Evolutionary conservation across 2,797 vertebrate genomes (phyloP), one percentile per base, ranked within the genome.

Genomic region (Siniperca scherzeri): DNA sequence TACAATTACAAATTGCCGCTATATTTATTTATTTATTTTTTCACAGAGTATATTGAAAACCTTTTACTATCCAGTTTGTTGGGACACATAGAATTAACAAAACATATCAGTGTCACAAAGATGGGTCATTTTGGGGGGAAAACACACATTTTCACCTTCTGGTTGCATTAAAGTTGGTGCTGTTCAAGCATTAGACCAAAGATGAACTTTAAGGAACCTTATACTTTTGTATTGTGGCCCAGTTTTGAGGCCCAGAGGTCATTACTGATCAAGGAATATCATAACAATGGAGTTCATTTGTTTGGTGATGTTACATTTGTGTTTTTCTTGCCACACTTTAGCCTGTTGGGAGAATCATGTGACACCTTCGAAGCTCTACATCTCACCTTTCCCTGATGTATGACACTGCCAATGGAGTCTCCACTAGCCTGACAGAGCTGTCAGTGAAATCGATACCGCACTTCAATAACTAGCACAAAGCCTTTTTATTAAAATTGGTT

Each of bases 331-430:
- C 17, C 59, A 70, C 66, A 70, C 78, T 67, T 74, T 10, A 66
- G 80, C 70, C 83, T 53, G 3, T 46, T 69, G 75, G 75, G 84
- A 82, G 77, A 88, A 92, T 93, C 80, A 13, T 74, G 69, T 92
- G 87, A 83, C 82, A 60, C 48, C 70, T 76, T 77, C 56, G 38
- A 65, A 81, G 62, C 48, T 13, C 30, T 27, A 42, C 87, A 72
- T 78, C 83, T 90, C 89, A 89, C 81, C 84, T 85, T 91, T 79
- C 84, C 60, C 55, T 30, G 12, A 36, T 48, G 71, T 70, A 53
- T 75, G 82, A 78, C 50, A 14, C 77, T 42, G 56, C 59, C 64
- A 8, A 5, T 11, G n/a, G 73, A 85, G 74, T 80, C 68, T 52
- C 73, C 61, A 70, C 50, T 14, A 62, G 42, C 56, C 64, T 70